phyloP scores from a whole-genome alignment of 2,797 vertebrate genomes.

The Octomys mimax region DNA sequence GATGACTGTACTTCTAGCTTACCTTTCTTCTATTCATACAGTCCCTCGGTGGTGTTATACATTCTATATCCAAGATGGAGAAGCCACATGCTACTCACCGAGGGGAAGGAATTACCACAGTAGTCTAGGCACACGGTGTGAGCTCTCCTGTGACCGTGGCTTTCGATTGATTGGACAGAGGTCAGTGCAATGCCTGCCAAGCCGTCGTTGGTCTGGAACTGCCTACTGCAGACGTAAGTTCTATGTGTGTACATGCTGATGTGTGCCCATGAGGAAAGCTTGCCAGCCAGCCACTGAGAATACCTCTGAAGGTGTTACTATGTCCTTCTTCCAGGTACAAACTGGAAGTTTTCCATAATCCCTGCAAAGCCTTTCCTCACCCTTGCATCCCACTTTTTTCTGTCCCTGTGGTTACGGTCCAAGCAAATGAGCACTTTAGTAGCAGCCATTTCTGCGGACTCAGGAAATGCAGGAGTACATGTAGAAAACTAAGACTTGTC shows the following conservation, averaged over 20 bases:
- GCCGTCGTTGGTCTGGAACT: constrained; percentile 95
- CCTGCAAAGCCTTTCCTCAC: not conserved
- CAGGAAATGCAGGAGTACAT: not conserved
- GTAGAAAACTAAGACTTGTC: not conserved
- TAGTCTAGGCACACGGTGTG: constrained; percentile 94
- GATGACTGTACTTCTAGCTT: constrained; percentile 5
- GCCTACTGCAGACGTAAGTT: constrained; percentile 95
- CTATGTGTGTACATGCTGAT: constrained; percentile 1
- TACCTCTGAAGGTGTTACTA: not conserved
- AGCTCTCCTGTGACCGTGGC: constrained; percentile 94
- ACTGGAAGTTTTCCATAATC: constrained; percentile 40
- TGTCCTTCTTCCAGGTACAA: constrained; percentile 34
- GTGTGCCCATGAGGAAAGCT: not conserved
- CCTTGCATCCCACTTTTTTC: constrained; percentile 59
- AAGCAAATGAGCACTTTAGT: constrained; percentile 25
- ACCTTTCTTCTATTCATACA: constrained; percentile 82
- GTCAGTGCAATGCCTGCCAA: constrained; percentile 92
- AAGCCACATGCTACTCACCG: constrained; percentile 94
- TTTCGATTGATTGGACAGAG: constrained; percentile 93
- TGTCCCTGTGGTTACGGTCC: constrained; percentile 22
- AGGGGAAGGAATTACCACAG: constrained; percentile 91
- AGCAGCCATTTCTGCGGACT: constrained; percentile 14
- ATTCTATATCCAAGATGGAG: constrained; percentile 92
- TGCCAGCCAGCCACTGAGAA: not conserved
- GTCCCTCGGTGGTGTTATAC: constrained; percentile 95